These are phyloP conservation scores for Ganaspis brasiliensis DNA, from an alignment of 2,888 invertebrate genomes.

Conservation along the genomic window DNA sequence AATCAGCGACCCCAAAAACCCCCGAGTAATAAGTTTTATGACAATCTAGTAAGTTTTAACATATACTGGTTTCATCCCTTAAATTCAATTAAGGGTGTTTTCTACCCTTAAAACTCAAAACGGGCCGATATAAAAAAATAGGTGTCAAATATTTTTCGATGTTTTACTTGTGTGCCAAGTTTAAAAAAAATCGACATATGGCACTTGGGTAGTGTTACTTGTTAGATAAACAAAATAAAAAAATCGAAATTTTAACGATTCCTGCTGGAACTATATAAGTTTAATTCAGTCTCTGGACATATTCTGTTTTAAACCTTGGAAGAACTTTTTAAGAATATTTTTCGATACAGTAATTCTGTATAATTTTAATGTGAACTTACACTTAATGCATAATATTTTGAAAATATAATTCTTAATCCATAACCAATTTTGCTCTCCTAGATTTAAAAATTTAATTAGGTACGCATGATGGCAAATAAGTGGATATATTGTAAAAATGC, in stretches of 20 bases:
- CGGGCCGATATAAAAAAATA: too few relatives aligned
- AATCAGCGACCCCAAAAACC: too few relatives aligned
- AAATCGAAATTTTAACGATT: conserved; percentile 34
- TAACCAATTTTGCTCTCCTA: conserved; percentile 53
- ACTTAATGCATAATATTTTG: neutral
- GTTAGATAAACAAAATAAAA: neutral
- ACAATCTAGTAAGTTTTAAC: too few relatives aligned
- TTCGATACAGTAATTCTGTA: conserved; percentile 49
- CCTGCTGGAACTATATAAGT: conserved; percentile 44
- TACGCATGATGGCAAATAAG: too few relatives aligned
- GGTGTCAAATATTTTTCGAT: too few relatives aligned
- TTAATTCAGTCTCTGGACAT: conserved; percentile 54
- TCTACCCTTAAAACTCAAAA: too few relatives aligned
- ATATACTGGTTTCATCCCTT: too few relatives aligned
- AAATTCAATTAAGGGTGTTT: too few relatives aligned
- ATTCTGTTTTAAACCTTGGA: conserved; percentile 48
- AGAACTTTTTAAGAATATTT: conserved; percentile 53
- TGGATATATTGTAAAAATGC: neutral
- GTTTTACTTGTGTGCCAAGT: too few relatives aligned
- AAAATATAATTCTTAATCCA: conserved; percentile 51
- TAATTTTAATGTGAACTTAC: conserved; percentile 50
- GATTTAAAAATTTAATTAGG: conserved; percentile 48
- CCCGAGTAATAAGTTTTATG: too few relatives aligned
- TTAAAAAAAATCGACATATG: too few relatives aligned
- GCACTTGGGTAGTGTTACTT: too few relatives aligned